Evolutionary conservation across 2,113 vertebrate species (phyloP).

Genomic region (Eudyptes chrysolophus): DNA sequence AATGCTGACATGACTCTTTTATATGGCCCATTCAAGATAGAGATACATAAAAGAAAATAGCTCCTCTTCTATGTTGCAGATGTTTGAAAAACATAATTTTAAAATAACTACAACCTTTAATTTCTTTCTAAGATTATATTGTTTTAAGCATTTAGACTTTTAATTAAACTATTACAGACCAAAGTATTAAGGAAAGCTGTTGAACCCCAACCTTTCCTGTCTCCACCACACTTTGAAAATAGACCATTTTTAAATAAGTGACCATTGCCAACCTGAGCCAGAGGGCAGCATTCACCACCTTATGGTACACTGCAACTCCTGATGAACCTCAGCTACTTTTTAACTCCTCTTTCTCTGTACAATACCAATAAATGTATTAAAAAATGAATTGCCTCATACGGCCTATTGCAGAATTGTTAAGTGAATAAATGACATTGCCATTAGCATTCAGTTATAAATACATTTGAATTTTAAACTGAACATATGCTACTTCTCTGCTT

Average conservation of each 20-base stretch:
- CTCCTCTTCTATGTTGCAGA: not conserved
- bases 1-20: not conserved
- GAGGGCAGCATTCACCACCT: conserved; percentile 57
- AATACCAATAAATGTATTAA: not conserved
- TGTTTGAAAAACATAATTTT: not conserved
- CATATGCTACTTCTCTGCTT: not conserved
- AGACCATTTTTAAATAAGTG: not conserved
- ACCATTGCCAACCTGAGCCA: conserved; percentile 57
- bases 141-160: not conserved
- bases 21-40: not conserved
- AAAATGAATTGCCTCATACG: not conserved
- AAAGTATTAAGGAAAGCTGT: not conserved
- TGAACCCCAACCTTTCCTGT: not conserved
- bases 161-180: not conserved
- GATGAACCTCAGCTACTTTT: not conserved
- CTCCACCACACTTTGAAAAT: not conserved
- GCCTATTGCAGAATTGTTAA: not conserved
- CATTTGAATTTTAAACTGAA: conserved; percentile 33
- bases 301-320: not conserved
- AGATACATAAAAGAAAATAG: not conserved
- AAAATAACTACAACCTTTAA: not conserved
- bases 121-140: not conserved
- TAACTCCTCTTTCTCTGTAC: not conserved
- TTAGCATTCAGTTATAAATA: not conserved
- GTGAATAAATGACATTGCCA: conserved; percentile 16